These are phyloP conservation scores for Microvelia longipes DNA, from an alignment of 1,140 invertebrate genomes.

Conservation along the genomic window DNA sequence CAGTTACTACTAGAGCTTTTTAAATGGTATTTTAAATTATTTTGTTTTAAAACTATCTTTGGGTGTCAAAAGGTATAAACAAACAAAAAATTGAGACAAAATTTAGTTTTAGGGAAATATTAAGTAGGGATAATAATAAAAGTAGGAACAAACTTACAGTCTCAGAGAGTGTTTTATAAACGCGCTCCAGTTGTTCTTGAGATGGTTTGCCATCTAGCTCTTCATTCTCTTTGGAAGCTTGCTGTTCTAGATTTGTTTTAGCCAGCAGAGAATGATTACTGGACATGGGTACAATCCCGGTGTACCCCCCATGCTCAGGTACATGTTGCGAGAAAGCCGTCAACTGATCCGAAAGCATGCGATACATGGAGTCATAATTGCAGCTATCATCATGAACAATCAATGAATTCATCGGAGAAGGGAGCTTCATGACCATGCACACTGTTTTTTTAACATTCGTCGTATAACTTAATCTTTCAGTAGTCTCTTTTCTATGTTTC, in stretches of 20 bases:
- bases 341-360: background rate
- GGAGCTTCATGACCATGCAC: background rate
- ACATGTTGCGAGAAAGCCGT: background rate
- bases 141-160: slow-evolving; percentile 14
- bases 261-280: background rate
- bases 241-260: background rate
- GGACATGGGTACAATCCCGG: background rate
- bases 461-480: too few relatives aligned
- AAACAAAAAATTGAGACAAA: too few relatives aligned
- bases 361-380: background rate
- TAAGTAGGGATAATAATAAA: background rate
- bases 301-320: background rate
- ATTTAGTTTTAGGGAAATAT: too few relatives aligned
- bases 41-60: too few relatives aligned
- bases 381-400: background rate
- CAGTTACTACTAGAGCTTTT: too few relatives aligned
- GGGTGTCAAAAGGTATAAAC: too few relatives aligned
- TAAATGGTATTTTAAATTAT: too few relatives aligned
- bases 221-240: background rate
- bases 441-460: background rate
- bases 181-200: slow-evolving; percentile 9
- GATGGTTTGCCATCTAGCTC: slow-evolving; percentile 9
- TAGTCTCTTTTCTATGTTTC: background rate
- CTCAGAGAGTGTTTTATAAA: slow-evolving; percentile 10
- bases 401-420: background rate